Evolutionary conservation across 2,888 invertebrate species (phyloP), one percentile per base, ranked within the genome.

Genomic region (Microctonus brassicae): DNA sequence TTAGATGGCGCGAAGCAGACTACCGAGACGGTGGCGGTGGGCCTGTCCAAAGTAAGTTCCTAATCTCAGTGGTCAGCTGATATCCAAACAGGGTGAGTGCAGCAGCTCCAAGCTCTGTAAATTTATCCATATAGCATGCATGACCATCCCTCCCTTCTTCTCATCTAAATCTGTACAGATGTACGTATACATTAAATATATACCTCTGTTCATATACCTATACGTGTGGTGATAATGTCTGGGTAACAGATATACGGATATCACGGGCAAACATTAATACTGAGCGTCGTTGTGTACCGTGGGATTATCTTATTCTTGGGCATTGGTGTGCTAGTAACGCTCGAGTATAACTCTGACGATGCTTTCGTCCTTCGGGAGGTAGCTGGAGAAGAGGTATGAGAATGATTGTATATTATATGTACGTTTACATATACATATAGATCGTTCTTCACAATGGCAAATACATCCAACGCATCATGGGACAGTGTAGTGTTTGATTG

Each of bases 231-330:
- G 80, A 81, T 82, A 83, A 81, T 81, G 82, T 82, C 85, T 85
- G 83, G 68, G 86, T 87, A 86, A 85, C 86, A 84, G 86, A 86
- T 85, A 84, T 83, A 85, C 86, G 84, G 86, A 86, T 85, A 84
- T 83, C 82, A 85, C 75, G 78, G 74, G 83, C 84, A 87, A 86
- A 86, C 86, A 87, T 87, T 87, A 87, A 87, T 87, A 86, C 82
- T 79, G 82, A 81, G 79, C 77, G 75, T 74, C 76, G 73, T 77
- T 80, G 83, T 83, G 79, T 82, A 82, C 81, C 75, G 77, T 81
- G 78, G 86, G 86, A 85, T 87, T 87, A 87, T 82, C 82, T 84
- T 85, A 85, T 85, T 85, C 85, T 85, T 83, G 83, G 80, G 79
- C 81, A 80, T 77, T 79, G 81, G 74, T 79, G 70, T 64, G 70